Evolutionary conservation across 2,113 vertebrate genomes (phyloP).

Genomic region (Heptranchias perlo): DNA sequence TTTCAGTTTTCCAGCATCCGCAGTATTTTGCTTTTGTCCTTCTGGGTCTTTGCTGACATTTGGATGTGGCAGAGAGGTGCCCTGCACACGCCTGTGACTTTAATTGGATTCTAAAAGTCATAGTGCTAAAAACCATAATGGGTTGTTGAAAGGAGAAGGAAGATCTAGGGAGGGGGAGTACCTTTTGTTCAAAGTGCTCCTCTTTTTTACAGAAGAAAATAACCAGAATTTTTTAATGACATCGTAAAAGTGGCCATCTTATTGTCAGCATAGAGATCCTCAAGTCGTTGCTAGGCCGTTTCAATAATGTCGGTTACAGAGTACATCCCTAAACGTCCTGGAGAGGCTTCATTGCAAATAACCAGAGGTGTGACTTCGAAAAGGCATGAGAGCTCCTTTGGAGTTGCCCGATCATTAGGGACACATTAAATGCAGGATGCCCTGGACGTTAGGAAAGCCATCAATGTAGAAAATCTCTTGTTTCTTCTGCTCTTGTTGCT

Average conservation of each 20-base stretch:
- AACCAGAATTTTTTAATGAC: not conserved
- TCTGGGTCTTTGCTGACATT: not conserved
- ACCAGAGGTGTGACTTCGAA: not conserved
- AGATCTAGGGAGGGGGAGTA: no score
- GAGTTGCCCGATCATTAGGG: not conserved
- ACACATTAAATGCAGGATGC: not conserved
- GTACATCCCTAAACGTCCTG: not conserved
- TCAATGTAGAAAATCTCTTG: not conserved
- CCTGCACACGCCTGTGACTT: not conserved
- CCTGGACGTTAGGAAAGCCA: not conserved
- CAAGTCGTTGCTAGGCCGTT: not conserved
- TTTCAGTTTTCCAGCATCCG: not conserved
- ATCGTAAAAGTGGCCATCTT: not conserved
- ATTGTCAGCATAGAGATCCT: not conserved
- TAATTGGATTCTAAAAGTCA: not conserved
- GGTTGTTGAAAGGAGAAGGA: not conserved
- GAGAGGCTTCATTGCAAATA: not conserved
- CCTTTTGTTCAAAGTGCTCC: not conserved
- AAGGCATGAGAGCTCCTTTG: not conserved
- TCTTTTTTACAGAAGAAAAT: not conserved
- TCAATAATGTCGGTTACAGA: not conserved
- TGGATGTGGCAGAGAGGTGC: not conserved
- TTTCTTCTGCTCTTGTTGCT: not conserved
- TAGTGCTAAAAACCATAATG: not conserved
- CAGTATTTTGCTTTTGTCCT: not conserved